Base-by-base conservation (phyloP, 2,888 invertebrate species). In the Drosophila merina region DNA sequence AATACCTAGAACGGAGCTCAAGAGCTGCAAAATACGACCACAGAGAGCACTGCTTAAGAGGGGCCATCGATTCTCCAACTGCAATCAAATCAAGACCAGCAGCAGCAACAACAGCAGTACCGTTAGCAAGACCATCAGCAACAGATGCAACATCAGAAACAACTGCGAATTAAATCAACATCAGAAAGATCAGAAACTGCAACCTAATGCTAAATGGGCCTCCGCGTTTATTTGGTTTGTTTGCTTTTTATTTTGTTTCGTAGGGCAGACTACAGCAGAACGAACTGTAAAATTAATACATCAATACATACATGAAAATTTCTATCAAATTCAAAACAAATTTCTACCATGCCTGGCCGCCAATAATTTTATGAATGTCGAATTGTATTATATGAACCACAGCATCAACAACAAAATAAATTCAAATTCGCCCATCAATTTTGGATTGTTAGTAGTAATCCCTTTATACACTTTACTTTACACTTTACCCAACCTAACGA, bases 21-120 rank as follows among this genome's bases (percentile, higher is more conserved):
- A 78, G 91, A 90, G 82, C 90, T 92, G 78, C 91, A 91, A 84
- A 92, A 92, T 80, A 92, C 92, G 75, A 91, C 90, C 86, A 91
- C 92, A 69, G 92, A 92, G 88, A 92, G 92, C 88, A 89, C 89
- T 79, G 92, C 92, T 84, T 92, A 91, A 88, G 55, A 26, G 36
- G 36, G 57, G 52, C 54, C 62, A 42, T 57, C 57, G 60, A 57
- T 58, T 47, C 66, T 63, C 42, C 51, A 57, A 40, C 57, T 49
- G 54, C 54, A 72, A 48, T 33, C 4, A 49, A 63, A 44, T 55
- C 38, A 67, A 30, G 48, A 63, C 38, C 50, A 60, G 48, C 66
- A 62, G 75, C 48, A 42, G 12, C 20, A 73, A 48, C 28, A 68
- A 28, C 48, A 60, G 45, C 48, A 60, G 40, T 30, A 48, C 47